These are phyloP conservation scores for Arnoldichthys spilopterus DNA, from an alignment of 2,797 vertebrate genomes.

Conservation along the genomic window DNA sequence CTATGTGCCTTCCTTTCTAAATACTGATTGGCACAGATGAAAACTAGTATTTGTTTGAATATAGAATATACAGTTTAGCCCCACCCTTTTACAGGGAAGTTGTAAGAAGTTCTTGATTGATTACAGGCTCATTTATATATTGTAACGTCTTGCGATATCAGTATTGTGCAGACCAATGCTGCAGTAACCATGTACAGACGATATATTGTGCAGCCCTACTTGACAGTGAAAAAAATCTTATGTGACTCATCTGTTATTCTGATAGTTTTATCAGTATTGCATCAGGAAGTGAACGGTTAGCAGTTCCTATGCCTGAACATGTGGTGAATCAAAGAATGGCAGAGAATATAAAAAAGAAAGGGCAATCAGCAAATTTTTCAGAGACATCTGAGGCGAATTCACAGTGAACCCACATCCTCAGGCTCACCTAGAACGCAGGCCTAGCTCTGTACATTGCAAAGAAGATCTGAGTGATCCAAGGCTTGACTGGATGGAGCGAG, in stretches of 20 bases:
- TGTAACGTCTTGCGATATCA: too few species aligned
- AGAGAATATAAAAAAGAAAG: too few species aligned
- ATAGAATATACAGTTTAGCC: too few species aligned
- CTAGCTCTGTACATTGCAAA: not conserved
- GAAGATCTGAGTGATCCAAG: not conserved
- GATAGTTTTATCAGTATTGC: slow-evolving; percentile 33
- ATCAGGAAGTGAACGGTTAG: slow-evolving; percentile 62
- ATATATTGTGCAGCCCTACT: too few species aligned
- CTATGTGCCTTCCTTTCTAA: too few species aligned
- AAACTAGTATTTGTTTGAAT: too few species aligned
- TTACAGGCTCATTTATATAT: too few species aligned
- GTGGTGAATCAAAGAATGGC: slow-evolving; percentile 46
- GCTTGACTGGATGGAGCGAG: not conserved
- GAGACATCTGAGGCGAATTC: not conserved
- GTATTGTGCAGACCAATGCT: too few species aligned
- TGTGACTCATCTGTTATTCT: slow-evolving; percentile 44
- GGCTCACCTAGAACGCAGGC: not conserved
- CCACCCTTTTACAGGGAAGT: too few species aligned
- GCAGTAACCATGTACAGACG: too few species aligned
- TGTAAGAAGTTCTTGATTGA: too few species aligned
- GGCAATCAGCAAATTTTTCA: slow-evolving; percentile 1
- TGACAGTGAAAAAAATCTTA: slow-evolving; percentile 15
- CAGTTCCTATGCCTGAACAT: slow-evolving; percentile 55
- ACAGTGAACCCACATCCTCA: not conserved
- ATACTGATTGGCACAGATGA: too few species aligned